Conservation (phyloP, 1,140 invertebrate genomes). For the Lepidurus couesii region DNA sequence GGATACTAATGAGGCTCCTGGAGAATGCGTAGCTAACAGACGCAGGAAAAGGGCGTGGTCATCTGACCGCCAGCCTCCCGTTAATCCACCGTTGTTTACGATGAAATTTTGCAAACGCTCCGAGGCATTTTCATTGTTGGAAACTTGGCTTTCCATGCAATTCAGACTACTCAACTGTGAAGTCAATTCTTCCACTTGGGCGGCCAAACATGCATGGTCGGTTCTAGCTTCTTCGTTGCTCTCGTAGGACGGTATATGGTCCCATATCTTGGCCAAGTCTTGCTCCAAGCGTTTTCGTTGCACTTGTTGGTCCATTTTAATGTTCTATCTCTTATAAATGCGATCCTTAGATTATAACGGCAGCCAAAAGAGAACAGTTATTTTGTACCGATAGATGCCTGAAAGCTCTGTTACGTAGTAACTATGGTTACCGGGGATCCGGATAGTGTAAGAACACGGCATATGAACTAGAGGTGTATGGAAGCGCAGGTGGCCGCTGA, state of each 20-base stretch:
- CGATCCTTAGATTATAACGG: not conserved
- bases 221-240: not conserved
- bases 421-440: not conserved
- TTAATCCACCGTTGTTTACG: slow-evolving; percentile 26
- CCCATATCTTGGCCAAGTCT: slow-evolving; percentile 6
- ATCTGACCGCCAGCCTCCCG: slow-evolving; percentile 29
- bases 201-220: not conserved
- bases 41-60: slow-evolving; percentile 31
- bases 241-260: not conserved
- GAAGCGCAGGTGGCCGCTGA: slow-evolving; percentile 6
- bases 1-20: not conserved
- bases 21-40: not conserved
- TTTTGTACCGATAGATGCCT: not conserved
- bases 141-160: not conserved
- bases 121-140: slow-evolving; percentile 23
- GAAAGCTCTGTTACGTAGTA: not conserved
- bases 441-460: not conserved
- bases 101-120: slow-evolving; percentile 28
- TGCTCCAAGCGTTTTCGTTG: slow-evolving; percentile 6
- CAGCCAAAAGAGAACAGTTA: not conserved
- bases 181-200: slow-evolving; percentile 9
- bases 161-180: not conserved
- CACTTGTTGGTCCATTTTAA: not conserved
- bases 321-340: not conserved
- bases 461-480: not conserved